These are phyloP conservation scores for Bimastos eiseni DNA, from an alignment of 2,888 invertebrate genomes.

Conservation along the genomic window DNA sequence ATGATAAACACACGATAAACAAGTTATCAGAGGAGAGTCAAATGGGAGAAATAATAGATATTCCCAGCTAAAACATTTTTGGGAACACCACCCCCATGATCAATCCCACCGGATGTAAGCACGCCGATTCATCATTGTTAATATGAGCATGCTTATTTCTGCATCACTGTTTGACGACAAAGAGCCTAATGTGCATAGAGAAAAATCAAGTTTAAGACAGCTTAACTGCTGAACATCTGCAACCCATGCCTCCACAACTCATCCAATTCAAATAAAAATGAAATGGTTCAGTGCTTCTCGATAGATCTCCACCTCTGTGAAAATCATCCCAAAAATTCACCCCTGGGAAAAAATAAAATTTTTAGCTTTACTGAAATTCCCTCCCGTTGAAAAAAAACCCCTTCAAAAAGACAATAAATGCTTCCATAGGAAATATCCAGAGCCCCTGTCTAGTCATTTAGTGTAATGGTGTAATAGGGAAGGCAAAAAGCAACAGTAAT, in stretches of 20 bases:
- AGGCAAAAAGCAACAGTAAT: background rate
- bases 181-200: background rate
- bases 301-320: background rate
- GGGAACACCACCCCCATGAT: no score
- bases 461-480: background rate
- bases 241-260: background rate
- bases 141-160: background rate
- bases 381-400: background rate
- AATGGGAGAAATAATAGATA: no score
- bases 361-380: no score
- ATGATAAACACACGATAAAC: no score
- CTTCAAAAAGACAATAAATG: background rate
- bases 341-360: background rate
- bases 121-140: background rate
- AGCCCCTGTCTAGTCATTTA: background rate
- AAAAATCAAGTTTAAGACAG: background rate
- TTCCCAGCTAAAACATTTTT: no score
- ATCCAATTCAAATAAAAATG: background rate
- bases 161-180: background rate
- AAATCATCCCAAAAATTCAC: background rate
- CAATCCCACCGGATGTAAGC: background rate
- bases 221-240: background rate
- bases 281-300: background rate
- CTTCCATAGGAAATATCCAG: background rate
- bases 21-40: no score